Evolutionary conservation across 2,888 invertebrate genomes (phyloP).

Genomic region (Pyrocoelia pectoralis): DNA sequence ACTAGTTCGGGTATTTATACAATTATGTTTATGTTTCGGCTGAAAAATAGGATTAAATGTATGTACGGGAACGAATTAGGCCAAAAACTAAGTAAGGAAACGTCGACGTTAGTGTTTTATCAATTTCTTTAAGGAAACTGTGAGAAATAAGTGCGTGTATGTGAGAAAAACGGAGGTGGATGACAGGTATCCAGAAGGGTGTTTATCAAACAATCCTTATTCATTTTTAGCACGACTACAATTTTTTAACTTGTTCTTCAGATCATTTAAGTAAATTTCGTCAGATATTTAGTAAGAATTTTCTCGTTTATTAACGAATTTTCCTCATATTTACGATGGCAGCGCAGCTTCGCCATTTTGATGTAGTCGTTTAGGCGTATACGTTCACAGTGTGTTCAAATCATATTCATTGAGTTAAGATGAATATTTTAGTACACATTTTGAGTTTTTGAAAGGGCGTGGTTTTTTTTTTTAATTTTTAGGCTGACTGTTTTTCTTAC

Average conservation of each 20-base stretch:
- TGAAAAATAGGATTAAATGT: constrained; percentile 33
- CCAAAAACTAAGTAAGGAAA: constrained; percentile 16
- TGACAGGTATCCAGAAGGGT: constrained; percentile 33
- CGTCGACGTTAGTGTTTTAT: constrained; percentile 3
- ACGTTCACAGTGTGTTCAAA: constrained; percentile 45
- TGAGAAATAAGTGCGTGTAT: constrained; percentile 28
- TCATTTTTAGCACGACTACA: not conserved
- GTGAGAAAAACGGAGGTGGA: constrained; percentile 33
- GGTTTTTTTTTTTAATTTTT: constrained; percentile 6
- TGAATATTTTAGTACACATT: constrained; percentile 22
- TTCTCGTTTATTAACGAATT: constrained; percentile 14
- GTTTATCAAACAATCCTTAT: constrained; percentile 19
- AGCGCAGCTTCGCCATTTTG: constrained; percentile 53
- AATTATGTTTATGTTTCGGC: constrained; percentile 38
- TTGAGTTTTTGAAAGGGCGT: constrained; percentile 15
- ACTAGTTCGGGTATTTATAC: constrained; percentile 46
- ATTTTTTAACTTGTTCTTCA: not conserved
- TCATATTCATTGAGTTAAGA: constrained; percentile 32
- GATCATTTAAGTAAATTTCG: not conserved
- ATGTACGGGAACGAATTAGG: constrained; percentile 14
- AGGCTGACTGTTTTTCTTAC: not conserved
- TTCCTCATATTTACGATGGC: constrained; percentile 34
- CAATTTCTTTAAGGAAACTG: constrained; percentile 5
- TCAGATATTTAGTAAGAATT: constrained; percentile 6
- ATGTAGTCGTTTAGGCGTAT: constrained; percentile 53